Evolutionary conservation across 1,140 invertebrate species (phyloP).

Genomic region (Aplysia californica): DNA sequence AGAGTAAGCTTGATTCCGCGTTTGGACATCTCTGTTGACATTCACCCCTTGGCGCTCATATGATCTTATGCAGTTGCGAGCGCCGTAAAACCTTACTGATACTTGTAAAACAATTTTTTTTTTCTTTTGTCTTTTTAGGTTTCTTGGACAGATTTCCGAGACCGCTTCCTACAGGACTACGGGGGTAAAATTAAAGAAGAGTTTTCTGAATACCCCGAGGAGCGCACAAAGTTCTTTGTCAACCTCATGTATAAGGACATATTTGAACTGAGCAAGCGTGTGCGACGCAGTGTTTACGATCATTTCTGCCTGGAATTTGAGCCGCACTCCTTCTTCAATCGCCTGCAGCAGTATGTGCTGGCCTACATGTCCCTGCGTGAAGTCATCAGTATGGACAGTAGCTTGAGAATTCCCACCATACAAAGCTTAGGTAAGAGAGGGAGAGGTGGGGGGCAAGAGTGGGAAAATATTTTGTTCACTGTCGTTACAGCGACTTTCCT

Average conservation of each 20-base stretch:
- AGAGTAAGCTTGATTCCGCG: no score
- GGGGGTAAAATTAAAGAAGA: conserved; percentile 36
- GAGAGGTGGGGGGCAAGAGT: not conserved
- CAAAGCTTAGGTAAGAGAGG: conserved; percentile 54
- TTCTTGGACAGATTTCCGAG: conserved; percentile 42
- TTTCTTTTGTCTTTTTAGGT: not conserved
- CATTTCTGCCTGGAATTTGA: conserved; percentile 41
- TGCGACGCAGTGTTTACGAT: conserved; percentile 36
- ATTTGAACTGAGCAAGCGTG: conserved; percentile 38
- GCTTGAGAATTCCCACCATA: conserved; percentile 51
- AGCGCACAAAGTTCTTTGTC: conserved; percentile 41
- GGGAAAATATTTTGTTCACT: not conserved
- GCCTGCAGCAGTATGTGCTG: conserved; percentile 16
- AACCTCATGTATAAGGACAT: conserved; percentile 57
- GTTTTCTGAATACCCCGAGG: conserved; percentile 42
- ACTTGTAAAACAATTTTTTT: not conserved
- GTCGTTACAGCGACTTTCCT: no score
- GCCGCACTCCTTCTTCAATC: conserved; percentile 47
- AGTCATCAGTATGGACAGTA: conserved; percentile 58
- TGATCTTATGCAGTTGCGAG: no score
- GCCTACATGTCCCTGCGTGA: conserved; percentile 13
- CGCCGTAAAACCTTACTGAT: no score
- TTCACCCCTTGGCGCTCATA: no score
- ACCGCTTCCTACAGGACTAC: conserved; percentile 51
- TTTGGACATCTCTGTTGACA: no score